A percentile compares a stretch with the other conserved stretches of the same genome.
phyloP scores from a whole-genome alignment of 2,797 vertebrate genomes.

The Fratercula arctica region DNA sequence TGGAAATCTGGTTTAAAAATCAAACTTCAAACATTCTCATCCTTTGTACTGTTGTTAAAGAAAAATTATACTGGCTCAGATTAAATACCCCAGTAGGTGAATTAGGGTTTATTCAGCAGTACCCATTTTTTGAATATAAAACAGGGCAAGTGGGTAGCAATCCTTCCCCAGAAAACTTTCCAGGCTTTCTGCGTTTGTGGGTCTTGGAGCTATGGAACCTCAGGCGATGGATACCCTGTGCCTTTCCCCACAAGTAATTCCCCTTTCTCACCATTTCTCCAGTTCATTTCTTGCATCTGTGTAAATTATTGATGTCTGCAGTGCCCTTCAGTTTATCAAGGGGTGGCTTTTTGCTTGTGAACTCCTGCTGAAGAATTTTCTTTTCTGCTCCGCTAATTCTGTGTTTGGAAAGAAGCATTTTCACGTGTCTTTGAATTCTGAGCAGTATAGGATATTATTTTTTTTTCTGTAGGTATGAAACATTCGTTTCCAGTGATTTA shows the following conservation, averaged over 20 bases:
- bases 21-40: neutral
- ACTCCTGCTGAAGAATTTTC: neutral
- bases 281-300: neutral
- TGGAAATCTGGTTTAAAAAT: neutral
- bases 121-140: neutral
- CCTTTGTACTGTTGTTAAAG: neutral
- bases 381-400: neutral
- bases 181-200: neutral
- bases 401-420: neutral
- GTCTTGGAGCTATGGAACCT: neutral
- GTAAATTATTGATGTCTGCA: neutral
- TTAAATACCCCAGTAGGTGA: neutral
- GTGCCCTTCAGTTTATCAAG: neutral
- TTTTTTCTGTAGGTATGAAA: neutral
- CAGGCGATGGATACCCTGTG: accelerated
- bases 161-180: neutral
- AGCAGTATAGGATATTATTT: neutral
- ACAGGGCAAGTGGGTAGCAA: neutral
- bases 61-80: neutral
- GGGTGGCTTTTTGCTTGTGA: neutral
- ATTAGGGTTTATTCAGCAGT: neutral
- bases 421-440: neutral
- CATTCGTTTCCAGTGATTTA: neutral
- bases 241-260: neutral
- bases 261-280: neutral